Evolutionary conservation across 2,888 invertebrate genomes (phyloP).

Genomic region (Salticus scenicus): DNA sequence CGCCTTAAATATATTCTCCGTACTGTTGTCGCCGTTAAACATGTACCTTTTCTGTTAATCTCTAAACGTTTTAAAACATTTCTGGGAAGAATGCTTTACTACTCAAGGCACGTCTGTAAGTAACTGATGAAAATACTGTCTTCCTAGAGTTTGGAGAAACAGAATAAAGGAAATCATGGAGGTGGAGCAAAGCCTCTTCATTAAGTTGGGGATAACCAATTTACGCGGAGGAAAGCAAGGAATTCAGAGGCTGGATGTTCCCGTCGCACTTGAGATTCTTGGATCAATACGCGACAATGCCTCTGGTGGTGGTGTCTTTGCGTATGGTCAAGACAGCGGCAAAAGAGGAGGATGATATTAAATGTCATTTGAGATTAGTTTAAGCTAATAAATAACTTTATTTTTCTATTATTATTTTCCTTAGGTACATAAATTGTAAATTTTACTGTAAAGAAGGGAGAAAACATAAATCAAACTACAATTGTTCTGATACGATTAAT

Average conservation of each 20-base stretch:
- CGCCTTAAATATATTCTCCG: too few relatives aligned
- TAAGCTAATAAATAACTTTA: too few relatives aligned
- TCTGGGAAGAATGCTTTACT: neutral
- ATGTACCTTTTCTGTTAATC: too few relatives aligned
- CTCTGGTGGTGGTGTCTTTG: neutral
- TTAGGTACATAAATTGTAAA: too few relatives aligned
- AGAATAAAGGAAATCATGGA: neutral
- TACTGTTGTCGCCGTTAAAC: too few relatives aligned
- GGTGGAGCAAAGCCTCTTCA: neutral
- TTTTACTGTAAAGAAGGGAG: too few relatives aligned
- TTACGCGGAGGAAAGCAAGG: neutral
- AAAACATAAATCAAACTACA: too few relatives aligned
- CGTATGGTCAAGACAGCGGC: neutral
- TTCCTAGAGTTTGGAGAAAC: neutral
- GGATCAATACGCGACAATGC: neutral
- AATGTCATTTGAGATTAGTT: too few relatives aligned
- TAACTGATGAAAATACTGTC: neutral
- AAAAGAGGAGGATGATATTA: too few relatives aligned
- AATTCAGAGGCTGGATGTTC: neutral
- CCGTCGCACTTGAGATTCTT: neutral
- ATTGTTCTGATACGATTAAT: too few relatives aligned
- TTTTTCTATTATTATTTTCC: too few relatives aligned
- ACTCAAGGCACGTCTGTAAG: neutral
- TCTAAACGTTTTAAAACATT: too few relatives aligned
- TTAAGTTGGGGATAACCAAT: neutral